Evolutionary conservation across 2,888 invertebrate genomes (phyloP).

Genomic region (Hyppa rectilinea): DNA sequence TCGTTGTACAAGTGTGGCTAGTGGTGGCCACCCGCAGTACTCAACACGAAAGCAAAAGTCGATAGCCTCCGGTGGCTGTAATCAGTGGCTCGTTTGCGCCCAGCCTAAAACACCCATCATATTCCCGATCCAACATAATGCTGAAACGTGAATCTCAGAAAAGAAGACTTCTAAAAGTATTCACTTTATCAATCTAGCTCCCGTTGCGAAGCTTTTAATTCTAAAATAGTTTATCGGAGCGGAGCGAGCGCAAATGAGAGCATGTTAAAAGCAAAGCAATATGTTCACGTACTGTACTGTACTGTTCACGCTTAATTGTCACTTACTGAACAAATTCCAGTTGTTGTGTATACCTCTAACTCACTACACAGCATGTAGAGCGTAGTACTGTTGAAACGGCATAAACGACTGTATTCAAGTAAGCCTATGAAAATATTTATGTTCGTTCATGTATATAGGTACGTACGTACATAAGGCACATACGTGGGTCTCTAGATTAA

Average conservation of each 20-base stretch:
- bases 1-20: no score
- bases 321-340: conserved; percentile 26
- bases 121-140: not conserved
- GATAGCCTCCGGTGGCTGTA: no score
- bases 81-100: no score
- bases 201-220: conserved; percentile 32
- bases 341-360: conserved; percentile 15
- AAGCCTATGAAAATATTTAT: conserved; percentile 23
- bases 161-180: conserved; percentile 21
- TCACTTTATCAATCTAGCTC: conserved; percentile 25
- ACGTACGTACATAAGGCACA: not conserved
- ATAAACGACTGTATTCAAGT: conserved; percentile 31
- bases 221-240: conserved; percentile 23
- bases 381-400: conserved; percentile 24
- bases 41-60: no score
- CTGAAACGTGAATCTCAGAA: conserved; percentile 11
- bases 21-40: no score
- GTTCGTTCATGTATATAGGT: not conserved
- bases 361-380: conserved; percentile 9
- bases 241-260: conserved; percentile 16
- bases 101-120: not conserved
- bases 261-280: conserved; percentile 20
- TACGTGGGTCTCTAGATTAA: conserved; percentile 23
- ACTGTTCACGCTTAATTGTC: conserved; percentile 39
- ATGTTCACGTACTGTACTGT: no score